phyloP scores from a whole-genome alignment of 2,797 vertebrate genomes.

The Sternarchorhynchus goeldii region DNA sequence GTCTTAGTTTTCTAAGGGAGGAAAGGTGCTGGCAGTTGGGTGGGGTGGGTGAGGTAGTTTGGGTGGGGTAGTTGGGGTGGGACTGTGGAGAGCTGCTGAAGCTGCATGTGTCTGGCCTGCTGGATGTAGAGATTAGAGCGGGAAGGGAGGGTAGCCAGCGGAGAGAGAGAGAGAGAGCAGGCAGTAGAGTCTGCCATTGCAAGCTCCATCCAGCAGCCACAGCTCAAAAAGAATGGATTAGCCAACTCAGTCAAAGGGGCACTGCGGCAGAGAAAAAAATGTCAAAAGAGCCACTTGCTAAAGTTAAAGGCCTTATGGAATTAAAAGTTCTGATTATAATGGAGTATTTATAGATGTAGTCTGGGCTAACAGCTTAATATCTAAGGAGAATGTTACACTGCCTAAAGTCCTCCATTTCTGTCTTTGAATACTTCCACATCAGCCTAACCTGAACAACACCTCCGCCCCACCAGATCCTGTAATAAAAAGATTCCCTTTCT shows the following conservation, averaged over 20 bases:
- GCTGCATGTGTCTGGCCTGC: constrained; percentile 26
- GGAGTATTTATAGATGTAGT: constrained; percentile 41
- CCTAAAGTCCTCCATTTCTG: constrained; percentile 22
- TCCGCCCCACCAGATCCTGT: constrained; percentile 35
- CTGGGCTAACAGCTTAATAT: constrained; percentile 2
- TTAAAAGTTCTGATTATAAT: constrained; percentile 14
- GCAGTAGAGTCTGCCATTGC: constrained; percentile 32
- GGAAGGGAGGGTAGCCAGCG: constrained; percentile 9
- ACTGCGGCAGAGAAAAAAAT: constrained; percentile 33
- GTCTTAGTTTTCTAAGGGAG: constrained; percentile 5
- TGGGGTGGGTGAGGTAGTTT: constrained; percentile 10
- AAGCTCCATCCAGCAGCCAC: constrained; percentile 37
- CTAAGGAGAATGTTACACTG: constrained; percentile 14
- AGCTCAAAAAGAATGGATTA: constrained; percentile 55
- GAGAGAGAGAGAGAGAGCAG: constrained; percentile 37
- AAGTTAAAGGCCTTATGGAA: constrained; percentile 28
- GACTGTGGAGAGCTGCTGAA: neutral
- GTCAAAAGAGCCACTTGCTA: constrained; percentile 8
- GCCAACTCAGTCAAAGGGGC: constrained; percentile 37
- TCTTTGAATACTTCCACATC: constrained; percentile 33
- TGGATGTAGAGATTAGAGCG: constrained; percentile 24
- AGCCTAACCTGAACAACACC: constrained; percentile 40
- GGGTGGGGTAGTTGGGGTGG: constrained; percentile 11
- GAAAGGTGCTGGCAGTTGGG: neutral
- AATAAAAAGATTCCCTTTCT: constrained; percentile 48